Evolutionary conservation across 1,140 invertebrate genomes (phyloP), one percentile per base, ranked within the genome.

Genomic region (Conus betulinus): DNA sequence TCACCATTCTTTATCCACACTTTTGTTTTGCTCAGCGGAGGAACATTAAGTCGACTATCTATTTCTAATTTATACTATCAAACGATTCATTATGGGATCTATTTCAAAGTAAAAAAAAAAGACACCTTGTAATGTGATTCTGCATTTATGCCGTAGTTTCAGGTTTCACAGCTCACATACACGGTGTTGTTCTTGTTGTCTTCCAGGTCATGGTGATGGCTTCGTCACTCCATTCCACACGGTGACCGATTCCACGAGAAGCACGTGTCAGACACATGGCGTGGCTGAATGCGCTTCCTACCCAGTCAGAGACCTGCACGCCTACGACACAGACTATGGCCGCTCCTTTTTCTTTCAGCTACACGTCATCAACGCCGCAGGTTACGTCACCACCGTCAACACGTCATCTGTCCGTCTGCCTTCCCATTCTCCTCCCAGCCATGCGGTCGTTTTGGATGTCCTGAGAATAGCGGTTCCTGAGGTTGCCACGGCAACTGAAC

Each of bases 401-500:
- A 90, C 89, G 13, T 39, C 81, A 79, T 63, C 39, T 23, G 89
- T 91, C 51, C 57, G 17, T 57, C n/a, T 92, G 74, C 92, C 92
- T 4, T 89, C 89, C n/a, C 39, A 67, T 57, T 86, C 83, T 88
- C 88, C 90, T 20, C 92, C 92, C 11, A 81, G 87, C 25, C 57
- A 88, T 8, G 91, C 88, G 0, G 52, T 91, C 13, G 88, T 93
- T 4, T 25, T 84, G 60, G 92, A 93, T 53, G 71, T 91, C 23
- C 60, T 76, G 27, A 85, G 51, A 71, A 87, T 53, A 17, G 0
- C 52, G 10, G 20, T 5, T 23, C 17, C 23, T 6, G 60, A 5
- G 8, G 15, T 57, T 23, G 57, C 55, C 25, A 71, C 78, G 10
- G 25, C 25, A 0, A 83, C 81, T 55, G 52, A 83, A 5, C 13